Conservation (phyloP, 2,888 invertebrate species). For the Tortricodes alternella region DNA sequence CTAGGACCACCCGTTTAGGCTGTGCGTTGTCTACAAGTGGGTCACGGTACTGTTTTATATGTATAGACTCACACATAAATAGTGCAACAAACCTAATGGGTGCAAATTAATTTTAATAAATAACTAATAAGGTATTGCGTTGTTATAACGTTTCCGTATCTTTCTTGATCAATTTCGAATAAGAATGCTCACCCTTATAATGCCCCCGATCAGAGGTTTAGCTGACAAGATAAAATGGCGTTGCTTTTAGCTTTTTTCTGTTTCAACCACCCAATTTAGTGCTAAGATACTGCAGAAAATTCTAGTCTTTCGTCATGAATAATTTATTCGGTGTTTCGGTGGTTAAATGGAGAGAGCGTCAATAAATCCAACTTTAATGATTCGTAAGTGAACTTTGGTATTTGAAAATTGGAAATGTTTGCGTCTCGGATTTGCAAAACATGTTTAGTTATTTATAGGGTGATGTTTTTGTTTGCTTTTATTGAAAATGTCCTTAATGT, state of each 20-base stretch:
- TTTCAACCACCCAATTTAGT: slow-evolving; percentile 2
- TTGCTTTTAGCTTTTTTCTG: not conserved
- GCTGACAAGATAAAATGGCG: slow-evolving; percentile 5
- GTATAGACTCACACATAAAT: too few relatives aligned
- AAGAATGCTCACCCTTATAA: not conserved
- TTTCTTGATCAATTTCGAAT: not conserved
- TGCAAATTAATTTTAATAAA: not conserved
- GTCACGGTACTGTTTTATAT: too few relatives aligned
- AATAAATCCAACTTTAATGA: slow-evolving; percentile 3
- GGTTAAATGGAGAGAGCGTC: slow-evolving; percentile 14
- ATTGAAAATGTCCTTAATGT: too few relatives aligned
- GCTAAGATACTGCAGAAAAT: slow-evolving; percentile 19
- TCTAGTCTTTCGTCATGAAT: slow-evolving; percentile 21
- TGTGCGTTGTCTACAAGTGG: too few relatives aligned
- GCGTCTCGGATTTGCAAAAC: too few relatives aligned
- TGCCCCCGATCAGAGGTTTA: slow-evolving; percentile 3
- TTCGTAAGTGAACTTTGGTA: not conserved
- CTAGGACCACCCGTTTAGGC: too few relatives aligned
- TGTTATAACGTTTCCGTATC: not conserved
- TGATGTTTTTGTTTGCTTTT: too few relatives aligned
- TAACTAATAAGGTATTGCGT: not conserved
- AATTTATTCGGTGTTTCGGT: slow-evolving; percentile 15
- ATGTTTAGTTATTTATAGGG: too few relatives aligned
- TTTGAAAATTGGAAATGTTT: too few relatives aligned
- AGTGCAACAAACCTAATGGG: too few relatives aligned